A percentile compares a stretch with the other conserved stretches of the same genome.
Conservation (phyloP, 2,888 invertebrate genomes). For the Thymelicus acteon region DNA sequence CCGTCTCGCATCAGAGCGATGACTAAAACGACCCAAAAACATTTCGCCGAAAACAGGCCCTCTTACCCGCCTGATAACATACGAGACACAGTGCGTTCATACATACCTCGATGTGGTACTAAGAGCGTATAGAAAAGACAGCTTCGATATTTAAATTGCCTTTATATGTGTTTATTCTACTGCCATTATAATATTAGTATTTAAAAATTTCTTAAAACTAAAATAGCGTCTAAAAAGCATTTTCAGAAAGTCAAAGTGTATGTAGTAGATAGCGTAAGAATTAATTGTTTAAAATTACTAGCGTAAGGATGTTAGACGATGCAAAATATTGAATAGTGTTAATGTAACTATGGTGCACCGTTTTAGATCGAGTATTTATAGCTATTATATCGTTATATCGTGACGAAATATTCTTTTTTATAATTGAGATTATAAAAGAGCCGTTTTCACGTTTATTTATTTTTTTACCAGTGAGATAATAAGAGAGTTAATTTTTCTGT, state of each 20-base stretch:
- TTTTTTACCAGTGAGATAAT: constrained; percentile 62
- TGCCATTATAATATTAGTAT: constrained; percentile 38
- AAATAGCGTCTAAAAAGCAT: constrained; percentile 47
- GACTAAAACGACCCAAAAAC: constrained; percentile 60
- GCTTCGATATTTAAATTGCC: constrained; percentile 35
- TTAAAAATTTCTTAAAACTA: constrained; percentile 39
- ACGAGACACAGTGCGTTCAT: constrained; percentile 32
- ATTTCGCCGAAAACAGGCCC: constrained; percentile 39
- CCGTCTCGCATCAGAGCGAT: constrained; percentile 82
- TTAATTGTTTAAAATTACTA: constrained; percentile 66
- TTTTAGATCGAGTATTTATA: constrained; percentile 67
- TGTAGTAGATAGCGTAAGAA: constrained; percentile 60
- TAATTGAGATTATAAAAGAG: constrained; percentile 53
- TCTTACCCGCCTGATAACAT: constrained; percentile 9
- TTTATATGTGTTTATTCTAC: constrained; percentile 41
- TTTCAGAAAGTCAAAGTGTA: constrained; percentile 57
- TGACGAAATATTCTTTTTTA: constrained; percentile 54
- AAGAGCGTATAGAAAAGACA: constrained; percentile 23
- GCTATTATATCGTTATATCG: constrained; percentile 52
- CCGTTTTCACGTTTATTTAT: constrained; percentile 51
- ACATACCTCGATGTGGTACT: constrained; percentile 16
- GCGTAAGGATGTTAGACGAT: constrained; percentile 59
- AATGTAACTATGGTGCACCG: constrained; percentile 78
- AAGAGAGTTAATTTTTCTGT: constrained; percentile 65
- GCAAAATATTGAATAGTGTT: constrained; percentile 67